Conservation (phyloP, 2,888 invertebrate species). For the Drosophila mercatorum region DNA sequence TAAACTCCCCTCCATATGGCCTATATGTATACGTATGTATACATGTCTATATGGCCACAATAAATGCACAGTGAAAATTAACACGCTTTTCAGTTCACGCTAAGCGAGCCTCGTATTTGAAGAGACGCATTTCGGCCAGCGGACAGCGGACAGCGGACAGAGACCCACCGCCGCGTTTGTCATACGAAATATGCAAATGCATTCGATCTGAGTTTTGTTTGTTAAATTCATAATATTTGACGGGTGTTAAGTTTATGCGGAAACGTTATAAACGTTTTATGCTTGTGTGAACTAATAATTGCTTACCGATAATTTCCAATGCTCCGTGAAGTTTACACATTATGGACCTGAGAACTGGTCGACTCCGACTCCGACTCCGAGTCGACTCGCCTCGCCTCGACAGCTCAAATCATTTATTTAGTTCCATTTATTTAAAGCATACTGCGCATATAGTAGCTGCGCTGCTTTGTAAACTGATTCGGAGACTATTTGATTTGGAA, state of each 20-base stretch:
- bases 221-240: conserved; percentile 72
- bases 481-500: conserved; percentile 31
- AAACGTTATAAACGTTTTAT: conserved; percentile 70
- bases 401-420: conserved; percentile 40
- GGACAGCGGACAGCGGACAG: not conserved
- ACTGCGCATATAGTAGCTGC: conserved; percentile 26
- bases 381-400: conserved; percentile 2
- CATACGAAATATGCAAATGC: conserved; percentile 75
- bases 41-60: conserved; percentile 58
- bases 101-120: conserved; percentile 38
- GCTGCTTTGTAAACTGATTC: conserved; percentile 31
- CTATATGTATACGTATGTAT: not conserved
- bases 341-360: conserved; percentile 28
- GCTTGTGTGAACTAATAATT: conserved; percentile 76
- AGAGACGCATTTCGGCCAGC: conserved; percentile 31
- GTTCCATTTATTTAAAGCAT: conserved; percentile 47
- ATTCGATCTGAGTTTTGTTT: conserved; percentile 60
- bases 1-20: conserved; percentile 16
- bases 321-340: conserved; percentile 49
- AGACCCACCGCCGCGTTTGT: conserved; percentile 74
- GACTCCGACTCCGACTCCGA: not conserved
- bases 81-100: conserved; percentile 80
- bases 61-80: conserved; percentile 80
- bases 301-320: conserved; percentile 56
- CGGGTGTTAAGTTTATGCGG: conserved; percentile 76